These are phyloP conservation scores for Danaus melanippus DNA, from an alignment of 1,140 invertebrate species.

Conservation along the genomic window DNA sequence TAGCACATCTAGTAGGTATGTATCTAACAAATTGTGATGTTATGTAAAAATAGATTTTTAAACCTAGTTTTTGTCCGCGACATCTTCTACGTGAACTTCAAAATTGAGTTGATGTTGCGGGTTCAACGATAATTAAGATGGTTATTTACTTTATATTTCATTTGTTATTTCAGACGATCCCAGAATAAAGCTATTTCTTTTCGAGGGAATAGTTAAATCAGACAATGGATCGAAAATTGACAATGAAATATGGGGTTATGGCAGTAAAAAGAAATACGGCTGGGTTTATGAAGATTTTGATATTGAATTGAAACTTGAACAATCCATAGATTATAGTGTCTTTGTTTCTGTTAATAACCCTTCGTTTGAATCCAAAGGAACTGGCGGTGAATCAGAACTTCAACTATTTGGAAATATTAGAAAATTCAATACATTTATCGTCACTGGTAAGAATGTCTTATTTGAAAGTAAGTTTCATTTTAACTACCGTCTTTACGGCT, in stretches of 20 bases:
- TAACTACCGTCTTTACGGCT: no score
- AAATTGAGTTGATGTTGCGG: no score
- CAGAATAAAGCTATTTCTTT: slow-evolving; percentile 3
- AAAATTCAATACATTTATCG: no score
- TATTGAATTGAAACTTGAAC: slow-evolving; percentile 38
- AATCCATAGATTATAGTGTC: slow-evolving; percentile 63
- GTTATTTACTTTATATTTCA: no score
- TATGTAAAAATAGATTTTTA: no score
- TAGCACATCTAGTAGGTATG: no score
- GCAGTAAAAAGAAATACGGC: slow-evolving; percentile 13
- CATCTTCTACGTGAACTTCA: no score
- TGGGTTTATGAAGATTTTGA: slow-evolving; percentile 46
- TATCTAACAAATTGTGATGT: no score
- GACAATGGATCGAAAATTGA: slow-evolving; percentile 1
- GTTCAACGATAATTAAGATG: no score
- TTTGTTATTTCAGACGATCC: background rate
- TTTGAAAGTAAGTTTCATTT: no score
- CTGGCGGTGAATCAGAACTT: background rate
- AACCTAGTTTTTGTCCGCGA: no score
- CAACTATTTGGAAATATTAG: slow-evolving; percentile 1
- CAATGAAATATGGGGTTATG: background rate
- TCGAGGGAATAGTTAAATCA: slow-evolving; percentile 3
- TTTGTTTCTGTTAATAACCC: slow-evolving; percentile 1
- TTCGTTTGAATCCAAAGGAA: background rate
- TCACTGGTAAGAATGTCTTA: no score